Evolutionary conservation across 1,140 invertebrate species (phyloP).

Genomic region (Sminthurides bifidus): DNA sequence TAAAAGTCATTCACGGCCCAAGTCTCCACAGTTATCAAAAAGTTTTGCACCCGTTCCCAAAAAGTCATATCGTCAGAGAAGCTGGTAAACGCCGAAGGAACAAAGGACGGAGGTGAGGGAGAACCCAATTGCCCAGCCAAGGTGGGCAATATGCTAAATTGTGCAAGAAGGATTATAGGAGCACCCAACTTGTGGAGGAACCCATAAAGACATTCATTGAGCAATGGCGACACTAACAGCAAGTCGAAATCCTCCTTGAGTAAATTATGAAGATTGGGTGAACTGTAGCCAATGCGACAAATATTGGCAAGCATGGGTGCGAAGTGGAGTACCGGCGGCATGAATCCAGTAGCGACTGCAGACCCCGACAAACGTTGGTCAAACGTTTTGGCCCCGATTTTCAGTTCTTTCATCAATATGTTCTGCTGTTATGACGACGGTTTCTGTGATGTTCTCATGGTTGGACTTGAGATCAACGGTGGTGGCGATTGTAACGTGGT

Average conservation of each 20-base stretch:
- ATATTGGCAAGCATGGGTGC: background rate
- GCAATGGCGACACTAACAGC: background rate
- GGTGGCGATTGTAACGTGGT: background rate
- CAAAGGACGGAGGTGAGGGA: background rate
- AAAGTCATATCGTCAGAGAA: constrained; percentile 45
- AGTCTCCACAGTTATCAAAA: background rate
- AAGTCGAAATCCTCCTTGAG: background rate
- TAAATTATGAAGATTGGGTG: background rate
- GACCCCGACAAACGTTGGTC: too few relatives aligned
- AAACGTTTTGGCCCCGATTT: too few relatives aligned
- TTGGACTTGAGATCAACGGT: background rate
- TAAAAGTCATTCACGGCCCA: background rate
- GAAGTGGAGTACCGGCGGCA: too few relatives aligned
- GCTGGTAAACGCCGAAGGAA: constrained; percentile 10
- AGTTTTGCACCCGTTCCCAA: constrained; percentile 46
- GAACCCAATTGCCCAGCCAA: background rate
- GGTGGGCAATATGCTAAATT: background rate
- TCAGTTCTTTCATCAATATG: background rate
- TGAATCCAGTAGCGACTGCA: too few relatives aligned
- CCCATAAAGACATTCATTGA: constrained; percentile 4
- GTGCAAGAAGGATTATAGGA: background rate
- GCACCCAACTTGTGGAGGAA: background rate
- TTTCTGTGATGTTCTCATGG: background rate
- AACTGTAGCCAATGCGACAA: background rate
- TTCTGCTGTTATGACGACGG: background rate